Evolutionary conservation across 2,888 invertebrate genomes (phyloP).

Genomic region (Agrochola lychnidis): DNA sequence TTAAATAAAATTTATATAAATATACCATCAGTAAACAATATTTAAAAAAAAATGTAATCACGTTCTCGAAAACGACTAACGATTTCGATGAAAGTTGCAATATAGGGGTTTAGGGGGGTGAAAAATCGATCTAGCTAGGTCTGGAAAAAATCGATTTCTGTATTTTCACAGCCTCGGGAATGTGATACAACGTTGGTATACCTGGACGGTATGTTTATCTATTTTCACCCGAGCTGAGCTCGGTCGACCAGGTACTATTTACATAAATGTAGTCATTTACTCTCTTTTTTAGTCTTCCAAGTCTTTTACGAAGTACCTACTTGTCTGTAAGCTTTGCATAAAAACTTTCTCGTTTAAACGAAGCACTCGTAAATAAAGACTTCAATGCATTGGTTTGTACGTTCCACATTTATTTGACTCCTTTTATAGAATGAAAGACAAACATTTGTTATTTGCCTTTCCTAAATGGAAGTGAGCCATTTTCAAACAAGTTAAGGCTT

Average conservation of each 20-base stretch:
- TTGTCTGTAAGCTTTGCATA: conserved; percentile 33
- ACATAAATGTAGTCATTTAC: conserved; percentile 23
- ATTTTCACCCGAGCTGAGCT: too few relatives aligned
- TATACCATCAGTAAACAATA: too few relatives aligned
- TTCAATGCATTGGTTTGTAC: conserved; percentile 41
- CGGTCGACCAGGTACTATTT: not conserved
- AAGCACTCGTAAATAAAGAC: conserved; percentile 40
- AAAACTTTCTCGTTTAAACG: conserved; percentile 45
- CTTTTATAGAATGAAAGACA: conserved; percentile 47
- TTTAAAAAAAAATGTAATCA: too few relatives aligned
- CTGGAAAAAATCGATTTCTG: too few relatives aligned
- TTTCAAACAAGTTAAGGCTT: conserved; percentile 41
- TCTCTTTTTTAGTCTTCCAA: conserved; percentile 9
- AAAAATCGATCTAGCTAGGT: too few relatives aligned
- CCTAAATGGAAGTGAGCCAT: conserved; percentile 38
- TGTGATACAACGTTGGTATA: too few relatives aligned
- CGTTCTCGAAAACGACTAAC: too few relatives aligned
- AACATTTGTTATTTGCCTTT: conserved; percentile 42
- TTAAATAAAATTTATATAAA: too few relatives aligned
- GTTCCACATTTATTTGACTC: conserved; percentile 42
- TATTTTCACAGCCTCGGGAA: too few relatives aligned
- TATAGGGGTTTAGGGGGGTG: too few relatives aligned
- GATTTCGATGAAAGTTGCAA: too few relatives aligned
- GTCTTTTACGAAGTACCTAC: conserved; percentile 21
- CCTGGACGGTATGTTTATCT: too few relatives aligned